phyloP scores from a whole-genome alignment of 2,797 vertebrate genomes.

The Erithacus rubecula region DNA sequence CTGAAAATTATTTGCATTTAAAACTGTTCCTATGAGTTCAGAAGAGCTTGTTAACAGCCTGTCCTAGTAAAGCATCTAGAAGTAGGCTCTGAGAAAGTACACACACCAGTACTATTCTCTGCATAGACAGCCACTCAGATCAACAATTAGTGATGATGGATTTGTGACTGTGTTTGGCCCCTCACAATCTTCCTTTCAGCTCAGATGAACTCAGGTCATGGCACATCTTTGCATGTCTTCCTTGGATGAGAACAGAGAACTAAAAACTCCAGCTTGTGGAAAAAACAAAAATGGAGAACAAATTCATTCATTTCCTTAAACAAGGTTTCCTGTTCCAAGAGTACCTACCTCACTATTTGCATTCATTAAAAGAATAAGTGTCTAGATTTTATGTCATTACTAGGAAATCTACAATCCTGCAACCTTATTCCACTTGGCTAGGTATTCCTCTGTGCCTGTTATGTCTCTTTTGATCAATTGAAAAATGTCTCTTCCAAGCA shows the following conservation, averaged over 20 bases:
- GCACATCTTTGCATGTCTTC: neutral
- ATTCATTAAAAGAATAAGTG: neutral
- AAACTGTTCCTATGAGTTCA: neutral
- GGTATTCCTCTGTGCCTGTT: neutral
- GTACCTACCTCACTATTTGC: neutral
- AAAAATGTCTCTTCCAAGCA: neutral
- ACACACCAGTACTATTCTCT: neutral
- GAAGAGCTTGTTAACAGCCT: neutral
- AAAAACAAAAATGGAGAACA: neutral
- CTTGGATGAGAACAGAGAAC: neutral
- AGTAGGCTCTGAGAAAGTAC: neutral
- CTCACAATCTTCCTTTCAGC: neutral
- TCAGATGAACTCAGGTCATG: neutral
- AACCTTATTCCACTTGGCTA: neutral
- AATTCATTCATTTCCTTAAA: neutral
- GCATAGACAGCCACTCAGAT: neutral
- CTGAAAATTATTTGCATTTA: neutral
- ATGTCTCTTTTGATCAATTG: neutral
- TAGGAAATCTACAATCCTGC: neutral
- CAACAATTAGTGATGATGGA: neutral
- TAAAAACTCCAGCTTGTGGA: neutral
- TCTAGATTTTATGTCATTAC: neutral
- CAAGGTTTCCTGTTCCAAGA: neutral
- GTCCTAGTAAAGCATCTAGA: neutral
- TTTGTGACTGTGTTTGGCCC: neutral